Evolutionary conservation across 2,113 vertebrate species (phyloP).

Genomic region (Gobiocypris rarus): DNA sequence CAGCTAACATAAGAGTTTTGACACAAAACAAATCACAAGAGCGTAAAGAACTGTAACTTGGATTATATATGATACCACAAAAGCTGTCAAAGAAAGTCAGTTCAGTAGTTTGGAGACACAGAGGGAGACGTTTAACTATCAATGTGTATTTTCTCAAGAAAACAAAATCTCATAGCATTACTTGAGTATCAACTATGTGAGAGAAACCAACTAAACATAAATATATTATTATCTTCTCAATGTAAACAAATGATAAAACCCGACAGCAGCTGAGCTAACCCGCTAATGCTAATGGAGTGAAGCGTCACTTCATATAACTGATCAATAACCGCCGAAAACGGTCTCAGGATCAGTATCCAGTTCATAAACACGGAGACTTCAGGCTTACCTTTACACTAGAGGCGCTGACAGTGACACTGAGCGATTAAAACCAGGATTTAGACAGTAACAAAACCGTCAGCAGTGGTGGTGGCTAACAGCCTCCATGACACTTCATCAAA

Average conservation of each 20-base stretch:
- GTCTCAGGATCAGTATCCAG: background rate
- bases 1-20: background rate
- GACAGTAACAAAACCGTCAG: slow-evolving; percentile 61
- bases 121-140: background rate
- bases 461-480: slow-evolving; percentile 57
- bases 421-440: slow-evolving; percentile 13
- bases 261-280: slow-evolving; percentile 26
- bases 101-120: background rate
- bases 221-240: too few relatives aligned
- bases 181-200: background rate
- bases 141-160: background rate
- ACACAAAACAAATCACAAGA: background rate
- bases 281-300: slow-evolving; percentile 31
- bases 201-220: background rate
- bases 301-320: slow-evolving; percentile 14
- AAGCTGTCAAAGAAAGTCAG: background rate
- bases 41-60: background rate
- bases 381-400: slow-evolving; percentile 61
- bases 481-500: slow-evolving; percentile 49
- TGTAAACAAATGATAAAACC: background rate
- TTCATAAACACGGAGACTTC: background rate
- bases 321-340: background rate
- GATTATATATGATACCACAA: too few relatives aligned
- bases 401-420: slow-evolving; percentile 11
- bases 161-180: background rate